A percentile compares a stretch with the other conserved stretches of the same genome.
Evolutionary conservation across 2,113 vertebrate species (phyloP).

Genomic region (Myiopsitta monachus): DNA sequence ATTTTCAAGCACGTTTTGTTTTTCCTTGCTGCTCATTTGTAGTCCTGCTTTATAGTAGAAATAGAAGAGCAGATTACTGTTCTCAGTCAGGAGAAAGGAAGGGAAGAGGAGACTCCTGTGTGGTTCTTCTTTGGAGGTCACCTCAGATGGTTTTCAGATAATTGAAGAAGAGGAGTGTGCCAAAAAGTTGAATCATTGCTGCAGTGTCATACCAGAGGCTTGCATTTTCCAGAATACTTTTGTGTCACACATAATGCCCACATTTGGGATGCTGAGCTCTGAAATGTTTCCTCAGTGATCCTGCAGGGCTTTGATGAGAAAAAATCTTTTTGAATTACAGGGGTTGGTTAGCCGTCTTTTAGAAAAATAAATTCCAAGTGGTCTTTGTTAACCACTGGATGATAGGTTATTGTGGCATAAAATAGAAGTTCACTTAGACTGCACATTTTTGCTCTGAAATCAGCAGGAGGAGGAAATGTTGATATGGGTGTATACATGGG

Average conservation of each 20-base stretch:
- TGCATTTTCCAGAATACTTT: constrained; percentile 23
- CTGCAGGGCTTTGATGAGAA: constrained; percentile 54
- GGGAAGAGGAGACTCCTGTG: neutral
- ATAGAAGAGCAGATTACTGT: neutral
- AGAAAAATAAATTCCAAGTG: constrained; percentile 19
- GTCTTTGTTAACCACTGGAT: constrained; percentile 57
- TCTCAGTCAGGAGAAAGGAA: neutral
- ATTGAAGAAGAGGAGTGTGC: neutral
- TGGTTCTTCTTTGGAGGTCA: neutral
- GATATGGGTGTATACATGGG: constrained; percentile 51
- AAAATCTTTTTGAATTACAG: constrained; percentile 29
- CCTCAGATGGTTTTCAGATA: constrained; percentile 38
- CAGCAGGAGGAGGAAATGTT: constrained; percentile 59
- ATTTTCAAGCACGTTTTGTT: neutral
- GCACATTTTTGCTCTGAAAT: constrained; percentile 60
- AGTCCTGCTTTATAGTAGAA: neutral
- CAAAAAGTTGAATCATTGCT: constrained; percentile 27
- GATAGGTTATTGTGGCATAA: constrained; percentile 47
- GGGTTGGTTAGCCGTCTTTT: constrained; percentile 17
- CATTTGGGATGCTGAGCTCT: constrained; percentile 23
- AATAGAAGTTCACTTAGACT: constrained; percentile 47
- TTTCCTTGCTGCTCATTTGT: neutral
- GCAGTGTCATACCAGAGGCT: neutral
- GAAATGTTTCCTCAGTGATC: neutral
- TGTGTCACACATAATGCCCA: neutral